phyloP scores from a whole-genome alignment of 2,113 vertebrate species.

The Dicentrarchus labrax region DNA sequence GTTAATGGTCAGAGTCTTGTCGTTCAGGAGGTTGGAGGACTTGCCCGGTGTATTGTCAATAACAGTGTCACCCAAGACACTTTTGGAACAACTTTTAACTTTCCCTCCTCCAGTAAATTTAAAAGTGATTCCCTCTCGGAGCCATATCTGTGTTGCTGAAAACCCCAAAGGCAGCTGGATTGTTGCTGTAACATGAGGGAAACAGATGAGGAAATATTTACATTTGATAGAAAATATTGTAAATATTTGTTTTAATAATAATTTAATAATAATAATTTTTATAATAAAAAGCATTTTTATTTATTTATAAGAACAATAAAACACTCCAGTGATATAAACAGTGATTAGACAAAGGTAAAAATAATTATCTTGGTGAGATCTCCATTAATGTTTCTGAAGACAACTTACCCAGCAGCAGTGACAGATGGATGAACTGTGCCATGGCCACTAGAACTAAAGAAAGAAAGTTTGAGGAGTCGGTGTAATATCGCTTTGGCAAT shows the following conservation, averaged over 20 bases:
- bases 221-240: background rate
- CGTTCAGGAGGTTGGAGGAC: too few species aligned
- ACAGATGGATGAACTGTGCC: background rate
- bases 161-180: background rate
- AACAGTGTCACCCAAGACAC: too few species aligned
- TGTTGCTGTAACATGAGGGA: background rate
- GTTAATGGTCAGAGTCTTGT: too few species aligned
- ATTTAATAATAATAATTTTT: too few species aligned
- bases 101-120: background rate
- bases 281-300: too few species aligned
- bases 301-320: background rate
- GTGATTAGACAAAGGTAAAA: background rate
- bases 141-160: background rate
- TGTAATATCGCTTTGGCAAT: too few species aligned
- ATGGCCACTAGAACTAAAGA: background rate
- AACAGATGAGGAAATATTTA: background rate
- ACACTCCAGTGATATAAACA: background rate
- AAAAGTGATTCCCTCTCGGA: background rate
- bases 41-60: too few species aligned
- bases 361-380: background rate
- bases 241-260: too few species aligned
- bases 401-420: slow-evolving; percentile 23
- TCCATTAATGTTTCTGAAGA: background rate
- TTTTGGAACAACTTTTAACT: background rate
- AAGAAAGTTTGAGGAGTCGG: background rate